A percentile compares a stretch with the other conserved stretches of the same genome.
phyloP scores from a whole-genome alignment of 2,113 vertebrate species.

The Calyptomena viridis region DNA sequence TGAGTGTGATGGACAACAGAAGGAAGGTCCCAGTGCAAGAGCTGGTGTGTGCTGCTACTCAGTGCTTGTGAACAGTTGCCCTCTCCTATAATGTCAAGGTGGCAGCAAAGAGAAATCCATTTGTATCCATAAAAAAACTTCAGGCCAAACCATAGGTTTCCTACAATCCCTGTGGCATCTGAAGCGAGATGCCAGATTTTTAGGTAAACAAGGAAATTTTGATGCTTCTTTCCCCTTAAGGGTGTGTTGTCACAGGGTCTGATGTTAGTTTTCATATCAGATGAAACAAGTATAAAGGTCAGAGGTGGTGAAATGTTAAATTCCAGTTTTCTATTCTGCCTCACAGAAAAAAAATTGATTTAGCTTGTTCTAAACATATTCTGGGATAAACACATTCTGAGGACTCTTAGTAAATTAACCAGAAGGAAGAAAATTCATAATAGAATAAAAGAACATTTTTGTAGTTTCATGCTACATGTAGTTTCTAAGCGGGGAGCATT shows the following conservation, averaged over 20 bases:
- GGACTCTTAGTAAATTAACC: not conserved
- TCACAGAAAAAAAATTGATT: not conserved
- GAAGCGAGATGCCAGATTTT: not conserved
- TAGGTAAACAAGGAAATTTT: not conserved
- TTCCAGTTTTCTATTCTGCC: not conserved
- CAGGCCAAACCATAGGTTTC: not conserved
- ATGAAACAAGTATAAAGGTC: not conserved
- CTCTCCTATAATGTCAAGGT: not conserved
- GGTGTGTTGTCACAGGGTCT: not conserved
- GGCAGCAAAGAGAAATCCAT: not conserved
- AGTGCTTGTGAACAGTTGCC: not conserved
- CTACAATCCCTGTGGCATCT: not conserved
- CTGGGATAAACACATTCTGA: not conserved
- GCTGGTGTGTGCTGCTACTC: fast-evolving
- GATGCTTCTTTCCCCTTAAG: not conserved
- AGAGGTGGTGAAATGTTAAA: not conserved
- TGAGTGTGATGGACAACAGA: fast-evolving
- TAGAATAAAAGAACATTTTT: not conserved
- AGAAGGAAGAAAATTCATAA: not conserved
- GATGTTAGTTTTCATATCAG: not conserved
- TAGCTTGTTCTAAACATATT: not conserved
- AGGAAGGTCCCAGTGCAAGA: not conserved
- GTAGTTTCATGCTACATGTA: not conserved
- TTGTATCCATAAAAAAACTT: not conserved
- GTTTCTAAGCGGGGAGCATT: not conserved